Conservation (phyloP, 2,113 vertebrate genomes). For the Mola mola region DNA sequence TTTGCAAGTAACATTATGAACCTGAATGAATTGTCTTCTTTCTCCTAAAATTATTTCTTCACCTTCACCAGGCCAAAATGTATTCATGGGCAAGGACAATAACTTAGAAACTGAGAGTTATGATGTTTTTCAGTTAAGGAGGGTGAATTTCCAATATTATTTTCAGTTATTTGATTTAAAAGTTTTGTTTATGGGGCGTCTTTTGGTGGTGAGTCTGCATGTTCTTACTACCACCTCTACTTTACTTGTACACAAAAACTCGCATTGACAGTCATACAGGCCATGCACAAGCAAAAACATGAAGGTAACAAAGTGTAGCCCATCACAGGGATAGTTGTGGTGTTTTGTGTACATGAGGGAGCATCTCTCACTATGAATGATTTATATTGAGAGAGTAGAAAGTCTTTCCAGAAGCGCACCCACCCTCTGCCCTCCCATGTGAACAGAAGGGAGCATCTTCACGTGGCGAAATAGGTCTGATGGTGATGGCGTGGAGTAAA, state of each 20-base stretch:
- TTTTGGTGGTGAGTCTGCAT: no score
- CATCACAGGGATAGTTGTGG: conserved; percentile 53
- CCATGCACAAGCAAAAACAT: conserved; percentile 67
- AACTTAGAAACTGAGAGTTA: no score
- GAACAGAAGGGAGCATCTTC: conserved; percentile 64
- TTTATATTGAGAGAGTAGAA: conserved; percentile 72
- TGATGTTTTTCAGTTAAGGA: not conserved
- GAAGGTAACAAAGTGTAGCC: conserved; percentile 73
- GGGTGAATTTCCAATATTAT: not conserved
- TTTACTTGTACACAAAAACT: conserved; percentile 32
- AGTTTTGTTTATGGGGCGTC: no score
- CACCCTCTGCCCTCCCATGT: conserved; percentile 32
- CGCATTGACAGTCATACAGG: conserved; percentile 42
- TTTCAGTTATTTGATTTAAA: not conserved
- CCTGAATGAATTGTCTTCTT: conserved; percentile 12
- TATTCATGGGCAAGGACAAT: no score
- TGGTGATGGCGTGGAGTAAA: conserved; percentile 60
- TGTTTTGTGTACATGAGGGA: conserved; percentile 79
- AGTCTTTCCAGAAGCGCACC: conserved; percentile 61
- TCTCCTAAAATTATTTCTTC: not conserved
- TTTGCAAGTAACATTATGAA: not conserved
- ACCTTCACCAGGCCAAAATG: not conserved
- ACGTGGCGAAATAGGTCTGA: conserved; percentile 73
- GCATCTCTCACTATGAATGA: conserved; percentile 77
- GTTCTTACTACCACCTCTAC: conserved; percentile 10